phyloP scores from a whole-genome alignment of 2,797 vertebrate genomes.

The Silurus lanzhouensis region DNA sequence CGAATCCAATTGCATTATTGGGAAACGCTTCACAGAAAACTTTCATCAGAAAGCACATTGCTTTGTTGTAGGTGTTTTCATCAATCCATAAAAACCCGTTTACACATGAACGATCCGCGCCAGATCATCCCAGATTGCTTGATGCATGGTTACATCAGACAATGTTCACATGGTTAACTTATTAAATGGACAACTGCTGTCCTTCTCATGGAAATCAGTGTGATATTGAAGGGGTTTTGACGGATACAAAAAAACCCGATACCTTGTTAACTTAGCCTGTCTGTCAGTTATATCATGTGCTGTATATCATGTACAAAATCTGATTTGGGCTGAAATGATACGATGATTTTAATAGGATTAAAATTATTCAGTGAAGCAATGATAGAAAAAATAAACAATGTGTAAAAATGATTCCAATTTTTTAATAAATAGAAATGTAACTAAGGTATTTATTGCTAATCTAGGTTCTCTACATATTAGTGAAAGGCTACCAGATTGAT shows the following conservation, averaged over 20 bases:
- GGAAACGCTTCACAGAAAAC: background rate
- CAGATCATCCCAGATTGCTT: background rate
- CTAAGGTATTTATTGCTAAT: background rate
- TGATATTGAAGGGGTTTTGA: background rate
- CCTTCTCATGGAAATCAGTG: background rate
- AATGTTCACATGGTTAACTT: background rate
- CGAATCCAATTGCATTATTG: background rate
- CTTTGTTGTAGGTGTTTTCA: background rate
- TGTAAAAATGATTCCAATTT: background rate
- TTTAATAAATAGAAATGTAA: background rate
- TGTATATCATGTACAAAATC: background rate
- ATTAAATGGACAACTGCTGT: slow-evolving; percentile 4
- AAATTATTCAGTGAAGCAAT: background rate
- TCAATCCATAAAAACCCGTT: background rate
- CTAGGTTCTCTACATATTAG: background rate
- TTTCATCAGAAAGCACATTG: background rate
- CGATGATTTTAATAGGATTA: background rate
- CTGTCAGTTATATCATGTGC: background rate
- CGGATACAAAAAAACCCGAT: background rate
- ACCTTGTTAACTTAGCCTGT: background rate
- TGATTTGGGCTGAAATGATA: background rate
- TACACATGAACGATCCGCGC: background rate
- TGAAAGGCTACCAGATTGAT: background rate
- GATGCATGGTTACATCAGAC: slow-evolving; percentile 8
- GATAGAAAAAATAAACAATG: background rate